phyloP scores from a whole-genome alignment of 2,888 invertebrate species.

The Mesochorus sp. region DNA sequence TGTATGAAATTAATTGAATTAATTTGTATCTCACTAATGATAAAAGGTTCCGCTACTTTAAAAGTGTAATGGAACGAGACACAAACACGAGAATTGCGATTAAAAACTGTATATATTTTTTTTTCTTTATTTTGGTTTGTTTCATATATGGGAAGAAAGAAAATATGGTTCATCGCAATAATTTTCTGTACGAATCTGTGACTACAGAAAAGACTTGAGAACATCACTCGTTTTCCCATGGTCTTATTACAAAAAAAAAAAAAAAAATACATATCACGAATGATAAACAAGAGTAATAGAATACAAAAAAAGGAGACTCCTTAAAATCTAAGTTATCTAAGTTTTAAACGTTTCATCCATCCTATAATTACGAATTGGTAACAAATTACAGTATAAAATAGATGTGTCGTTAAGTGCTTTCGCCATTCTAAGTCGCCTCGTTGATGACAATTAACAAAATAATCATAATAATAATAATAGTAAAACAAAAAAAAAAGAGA shows the following conservation, averaged over 20 bases:
- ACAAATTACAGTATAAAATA: conserved; percentile 80
- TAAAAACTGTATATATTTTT: too few relatives aligned
- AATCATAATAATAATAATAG: neutral
- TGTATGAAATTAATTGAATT: too few relatives aligned
- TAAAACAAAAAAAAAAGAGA: neutral
- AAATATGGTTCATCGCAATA: too few relatives aligned
- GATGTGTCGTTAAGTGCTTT: conserved; percentile 60
- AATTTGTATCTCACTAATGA: too few relatives aligned
- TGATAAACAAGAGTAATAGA: conserved; percentile 24
- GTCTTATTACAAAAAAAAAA: conserved; percentile 38
- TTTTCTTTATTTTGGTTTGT: conserved; percentile 80
- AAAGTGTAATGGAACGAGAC: too few relatives aligned
- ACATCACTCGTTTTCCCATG: too few relatives aligned
- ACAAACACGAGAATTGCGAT: conserved; percentile 63
- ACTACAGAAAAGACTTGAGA: too few relatives aligned
- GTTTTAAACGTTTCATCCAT: conserved; percentile 48
- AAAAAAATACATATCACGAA: conserved; percentile 27
- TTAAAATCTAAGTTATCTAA: conserved; percentile 50
- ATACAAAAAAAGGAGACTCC: conserved; percentile 39
- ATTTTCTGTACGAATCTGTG: conserved; percentile 71
- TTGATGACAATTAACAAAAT: conserved; percentile 61
- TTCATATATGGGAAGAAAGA: conserved; percentile 80
- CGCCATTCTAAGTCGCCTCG: conserved; percentile 59
- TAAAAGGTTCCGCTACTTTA: too few relatives aligned
- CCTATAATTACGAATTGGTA: conserved; percentile 75